These are phyloP conservation scores for Actias luna DNA, from an alignment of 2,888 invertebrate genomes.

Conservation along the genomic window DNA sequence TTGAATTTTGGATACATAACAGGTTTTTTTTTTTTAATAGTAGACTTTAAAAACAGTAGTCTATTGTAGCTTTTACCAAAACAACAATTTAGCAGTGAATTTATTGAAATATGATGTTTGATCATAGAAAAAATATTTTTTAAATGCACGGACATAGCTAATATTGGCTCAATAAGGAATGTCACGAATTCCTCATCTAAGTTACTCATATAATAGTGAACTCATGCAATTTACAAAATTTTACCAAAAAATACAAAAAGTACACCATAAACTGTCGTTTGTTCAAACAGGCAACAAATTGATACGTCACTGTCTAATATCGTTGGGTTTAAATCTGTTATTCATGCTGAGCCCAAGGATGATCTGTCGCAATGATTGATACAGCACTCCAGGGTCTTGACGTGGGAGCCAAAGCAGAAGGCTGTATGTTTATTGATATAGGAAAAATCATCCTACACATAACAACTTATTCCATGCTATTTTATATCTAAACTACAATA, in stretches of 20 bases:
- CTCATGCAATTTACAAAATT: background rate
- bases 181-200: background rate
- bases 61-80: too few relatives aligned
- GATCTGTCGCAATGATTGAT: constrained; percentile 46
- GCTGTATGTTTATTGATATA: background rate
- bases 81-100: too few relatives aligned
- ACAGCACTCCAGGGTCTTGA: constrained; percentile 20
- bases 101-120: background rate
- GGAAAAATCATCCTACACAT: too few relatives aligned
- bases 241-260: background rate
- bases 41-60: too few relatives aligned
- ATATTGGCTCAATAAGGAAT: too few relatives aligned
- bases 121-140: background rate
- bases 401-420: constrained; percentile 3
- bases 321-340: constrained; percentile 42
- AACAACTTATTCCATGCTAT: too few relatives aligned
- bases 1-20: too few relatives aligned
- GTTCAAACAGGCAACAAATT: constrained; percentile 29
- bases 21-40: too few relatives aligned
- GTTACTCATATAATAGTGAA: too few relatives aligned
- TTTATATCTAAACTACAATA: too few relatives aligned
- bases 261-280: background rate
- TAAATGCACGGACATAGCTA: too few relatives aligned
- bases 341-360: constrained; percentile 29
- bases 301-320: constrained; percentile 36